These are phyloP conservation scores for Sciurus vulgaris DNA, from an alignment of 2,797 vertebrate genomes.

Conservation along the genomic window DNA sequence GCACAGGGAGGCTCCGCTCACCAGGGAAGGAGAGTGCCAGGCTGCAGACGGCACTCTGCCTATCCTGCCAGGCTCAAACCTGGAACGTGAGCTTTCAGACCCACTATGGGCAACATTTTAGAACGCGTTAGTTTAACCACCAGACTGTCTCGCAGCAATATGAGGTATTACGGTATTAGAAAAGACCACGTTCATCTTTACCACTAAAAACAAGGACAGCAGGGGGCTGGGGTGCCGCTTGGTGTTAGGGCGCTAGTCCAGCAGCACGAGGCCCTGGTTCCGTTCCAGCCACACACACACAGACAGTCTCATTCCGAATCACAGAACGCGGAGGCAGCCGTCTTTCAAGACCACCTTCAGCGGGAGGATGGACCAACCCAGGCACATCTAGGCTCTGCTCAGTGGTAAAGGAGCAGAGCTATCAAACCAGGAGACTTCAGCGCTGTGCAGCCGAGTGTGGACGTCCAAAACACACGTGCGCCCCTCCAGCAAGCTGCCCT, in stretches of 20 bases:
- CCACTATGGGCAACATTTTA: background rate
- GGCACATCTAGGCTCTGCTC: fast-evolving
- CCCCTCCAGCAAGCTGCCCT: too few relatives aligned
- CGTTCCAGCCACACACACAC: too few relatives aligned
- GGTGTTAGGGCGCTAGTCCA: too few relatives aligned
- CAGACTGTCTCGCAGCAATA: background rate
- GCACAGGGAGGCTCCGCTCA: background rate
- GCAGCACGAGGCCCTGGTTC: too few relatives aligned
- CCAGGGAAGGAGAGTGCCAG: too few relatives aligned
- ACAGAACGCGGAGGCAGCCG: background rate
- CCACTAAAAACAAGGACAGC: background rate
- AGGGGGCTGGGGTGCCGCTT: too few relatives aligned
- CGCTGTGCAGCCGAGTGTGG: background rate
- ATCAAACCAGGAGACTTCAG: background rate
- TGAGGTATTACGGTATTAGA: too few relatives aligned
- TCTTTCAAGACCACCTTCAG: background rate
- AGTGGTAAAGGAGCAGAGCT: background rate
- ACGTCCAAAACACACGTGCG: too few relatives aligned
- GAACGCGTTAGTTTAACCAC: background rate
- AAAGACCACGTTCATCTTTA: background rate
- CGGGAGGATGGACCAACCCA: background rate
- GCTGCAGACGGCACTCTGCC: background rate
- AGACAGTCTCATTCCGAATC: background rate
- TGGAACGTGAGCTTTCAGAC: background rate
- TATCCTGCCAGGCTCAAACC: background rate